Conservation (phyloP, 2,888 invertebrate genomes). For the Andrena minutula region DNA sequence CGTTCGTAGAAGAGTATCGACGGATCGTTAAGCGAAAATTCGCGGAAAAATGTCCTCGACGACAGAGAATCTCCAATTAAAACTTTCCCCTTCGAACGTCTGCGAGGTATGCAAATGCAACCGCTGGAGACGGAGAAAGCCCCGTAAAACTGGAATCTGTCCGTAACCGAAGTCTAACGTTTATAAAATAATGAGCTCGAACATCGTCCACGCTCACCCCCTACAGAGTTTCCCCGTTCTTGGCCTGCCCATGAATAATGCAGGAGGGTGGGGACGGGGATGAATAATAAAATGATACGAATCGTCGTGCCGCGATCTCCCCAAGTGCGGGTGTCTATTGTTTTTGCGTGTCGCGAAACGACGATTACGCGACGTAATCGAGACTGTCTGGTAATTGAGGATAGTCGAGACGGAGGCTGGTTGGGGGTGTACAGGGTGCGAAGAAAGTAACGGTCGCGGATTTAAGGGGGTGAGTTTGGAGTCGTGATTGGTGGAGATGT, state of each 20-base stretch:
- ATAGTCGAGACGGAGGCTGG: no score
- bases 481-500: no score
- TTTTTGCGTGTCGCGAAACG: constrained; percentile 22
- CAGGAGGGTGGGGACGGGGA: constrained; percentile 19
- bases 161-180: constrained; percentile 25
- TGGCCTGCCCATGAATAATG: constrained; percentile 47
- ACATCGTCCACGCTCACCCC: constrained; percentile 43
- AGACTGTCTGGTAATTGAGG: no score
- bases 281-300: constrained; percentile 57
- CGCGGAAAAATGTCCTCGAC: constrained; percentile 12
- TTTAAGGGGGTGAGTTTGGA: no score
- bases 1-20: constrained; percentile 22
- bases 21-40: constrained; percentile 33
- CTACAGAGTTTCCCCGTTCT: not conserved
- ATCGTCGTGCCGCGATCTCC: constrained; percentile 8
- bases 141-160: constrained; percentile 20
- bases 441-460: no score
- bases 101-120: constrained; percentile 43
- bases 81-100: constrained; percentile 44
- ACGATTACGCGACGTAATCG: constrained; percentile 5
- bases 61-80: constrained; percentile 51
- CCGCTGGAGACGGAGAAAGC: not conserved
- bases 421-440: no score
- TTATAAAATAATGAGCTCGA: constrained; percentile 58
- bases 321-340: constrained; percentile 13